Base-by-base conservation (phyloP, 2,888 invertebrate species). In the Laothoe populi region DNA sequence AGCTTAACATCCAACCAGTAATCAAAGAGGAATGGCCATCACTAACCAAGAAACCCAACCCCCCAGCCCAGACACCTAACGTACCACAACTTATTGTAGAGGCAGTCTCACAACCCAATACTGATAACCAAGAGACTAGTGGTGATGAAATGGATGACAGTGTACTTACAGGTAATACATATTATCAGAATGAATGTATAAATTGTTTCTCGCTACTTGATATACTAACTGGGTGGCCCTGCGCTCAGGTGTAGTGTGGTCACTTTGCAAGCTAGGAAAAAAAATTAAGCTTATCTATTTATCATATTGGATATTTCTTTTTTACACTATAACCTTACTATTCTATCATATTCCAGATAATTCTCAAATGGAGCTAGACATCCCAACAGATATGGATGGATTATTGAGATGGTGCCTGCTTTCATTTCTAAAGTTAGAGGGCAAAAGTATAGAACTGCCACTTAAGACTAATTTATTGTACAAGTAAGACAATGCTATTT, bases 401-500 rank as follows among this genome's bases (percentile, higher is more conserved):
- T 84, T 97, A 19, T 84, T 98, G 40, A 93, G 93, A 60, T 95
- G 96, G 81, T 97, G 97, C 77, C 96, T 98, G 81, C 90, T 98
- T 45, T 95, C 96, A 70, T 96, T 97, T 53, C 91, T 98, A 53
- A 98, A 97, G 86, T 94, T 94, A 60, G 94, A 95, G 53, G 94
- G 95, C 0, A 97, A 96, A 81, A 94, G 94, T 57, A 79, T 95
- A 2, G 94, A 95, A 65, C 87, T 98, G 59, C 98, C 98, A 0
- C 90, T 97, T 60, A 92, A 97, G 60, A 96, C 96, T 0, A 98
- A 97, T 69, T 95, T 96, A 66, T 96, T 98, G 68, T 98, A 96
- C 82, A 96, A 95, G 88, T 93, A 89, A 74, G 95, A 10, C 7
- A 46, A 11, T 23, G 13, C 26, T 26, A 26, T 4, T 26, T 26